Evolutionary conservation across 2,888 invertebrate species (phyloP), one percentile per base, ranked within the genome.

Genomic region (Stenolophus ochropezus): DNA sequence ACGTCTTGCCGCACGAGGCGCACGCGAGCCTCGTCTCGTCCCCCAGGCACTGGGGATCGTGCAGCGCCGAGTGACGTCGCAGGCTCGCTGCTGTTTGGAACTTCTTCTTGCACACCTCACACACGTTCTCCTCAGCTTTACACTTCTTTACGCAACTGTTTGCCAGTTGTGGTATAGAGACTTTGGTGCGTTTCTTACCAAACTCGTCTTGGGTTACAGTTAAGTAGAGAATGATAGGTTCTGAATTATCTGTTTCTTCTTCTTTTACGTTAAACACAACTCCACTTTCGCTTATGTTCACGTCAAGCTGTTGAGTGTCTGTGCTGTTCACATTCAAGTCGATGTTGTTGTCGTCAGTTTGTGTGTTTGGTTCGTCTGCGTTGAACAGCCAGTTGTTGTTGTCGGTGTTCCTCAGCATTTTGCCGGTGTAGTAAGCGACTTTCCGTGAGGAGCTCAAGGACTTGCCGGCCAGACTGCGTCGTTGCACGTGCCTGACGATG

Each of bases 171-270:
- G 89, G 89, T 83, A 89, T 80, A 4, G 53, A 90, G 14, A 91
- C 90, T 85, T 89, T 89, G 2, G 90, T 90, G 75, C 89, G 85
- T 83, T 89, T 89, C 69, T 89, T 87, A 0, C 90, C 90, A 75
- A 88, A 86, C 56, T 89, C 88, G 84, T 90, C 90, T 33, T 89
- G 87, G 0, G 90, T 89, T 83, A 90, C 89, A 81, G 89, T 88
- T 82, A 91, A 88, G 0, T 90, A 90, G 4, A 91, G 86, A 4
- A 89, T 89, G 18, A 88, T 88, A 42, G 88, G 89, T 16, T 86
- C 82, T 77, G 87, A 27, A 14, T 20, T 21, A 14, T 14, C n/a
- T 0, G 0, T 20, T n/a, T 21, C 21, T 2, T 21, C 73, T n/a
- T 21, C 49, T 0, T 11, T 1, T 18, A 11, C 16, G 5, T 14